phyloP scores from a whole-genome alignment of 2,113 vertebrate species.

The Lamprologus callipterus region DNA sequence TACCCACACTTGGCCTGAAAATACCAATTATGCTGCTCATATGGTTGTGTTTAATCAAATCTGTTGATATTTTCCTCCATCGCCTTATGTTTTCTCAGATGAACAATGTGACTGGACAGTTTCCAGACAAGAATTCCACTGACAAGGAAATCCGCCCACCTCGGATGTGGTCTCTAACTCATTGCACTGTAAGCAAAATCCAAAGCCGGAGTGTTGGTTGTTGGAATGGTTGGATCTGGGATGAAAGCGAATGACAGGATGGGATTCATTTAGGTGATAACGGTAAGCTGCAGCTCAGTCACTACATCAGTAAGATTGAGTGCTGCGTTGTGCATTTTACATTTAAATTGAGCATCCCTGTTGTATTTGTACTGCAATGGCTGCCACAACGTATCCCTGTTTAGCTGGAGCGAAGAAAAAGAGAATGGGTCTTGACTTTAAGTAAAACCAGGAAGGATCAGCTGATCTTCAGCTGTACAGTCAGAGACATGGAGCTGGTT shows the following conservation, averaged over 20 bases:
- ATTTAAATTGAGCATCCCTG: background rate
- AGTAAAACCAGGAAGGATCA: constrained; percentile 34
- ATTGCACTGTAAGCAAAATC: background rate
- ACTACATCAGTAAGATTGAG: background rate
- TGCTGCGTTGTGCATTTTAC: background rate
- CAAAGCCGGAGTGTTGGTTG: background rate
- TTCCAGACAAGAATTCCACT: constrained; percentile 13
- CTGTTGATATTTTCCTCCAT: constrained; percentile 23
- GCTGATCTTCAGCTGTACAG: constrained; percentile 52
- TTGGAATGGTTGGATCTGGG: background rate
- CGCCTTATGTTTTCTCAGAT: constrained; percentile 15
- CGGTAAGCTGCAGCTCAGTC: background rate
- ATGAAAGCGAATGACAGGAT: background rate
- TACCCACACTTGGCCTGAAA: background rate
- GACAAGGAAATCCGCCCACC: constrained; percentile 3
- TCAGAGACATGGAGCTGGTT: constrained; percentile 32
- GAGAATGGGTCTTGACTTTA: constrained; percentile 16
- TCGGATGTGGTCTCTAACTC: constrained; percentile 24
- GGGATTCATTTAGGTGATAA: background rate
- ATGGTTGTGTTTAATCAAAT: constrained; percentile 29
- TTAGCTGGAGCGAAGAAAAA: background rate
- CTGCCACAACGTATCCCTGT: background rate
- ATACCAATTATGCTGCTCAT: background rate
- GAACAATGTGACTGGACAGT: constrained; percentile 31
- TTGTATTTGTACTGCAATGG: background rate